Conservation (phyloP, 2,888 invertebrate species). For the Mamestra brassicae region DNA sequence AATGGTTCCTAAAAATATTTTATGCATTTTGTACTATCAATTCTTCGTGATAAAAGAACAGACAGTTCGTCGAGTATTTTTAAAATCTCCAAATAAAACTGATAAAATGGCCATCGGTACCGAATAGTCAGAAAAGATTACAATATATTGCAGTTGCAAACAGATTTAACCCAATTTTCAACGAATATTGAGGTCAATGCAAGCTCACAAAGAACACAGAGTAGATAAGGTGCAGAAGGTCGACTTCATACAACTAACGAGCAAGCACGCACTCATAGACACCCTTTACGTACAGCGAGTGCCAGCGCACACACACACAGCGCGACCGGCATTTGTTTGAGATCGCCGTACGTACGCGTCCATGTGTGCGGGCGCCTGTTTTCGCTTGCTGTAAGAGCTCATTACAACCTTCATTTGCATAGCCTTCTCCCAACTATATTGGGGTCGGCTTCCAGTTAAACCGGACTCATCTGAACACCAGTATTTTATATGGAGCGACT, state of each 20-base stretch:
- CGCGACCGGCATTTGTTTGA: neutral
- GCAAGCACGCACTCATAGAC: neutral
- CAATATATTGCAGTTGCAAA: conserved; percentile 12
- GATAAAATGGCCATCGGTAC: neutral
- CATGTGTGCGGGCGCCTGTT: neutral
- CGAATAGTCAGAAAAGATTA: neutral
- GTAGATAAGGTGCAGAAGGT: conserved; percentile 15
- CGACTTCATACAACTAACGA: neutral
- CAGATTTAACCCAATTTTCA: conserved; percentile 25
- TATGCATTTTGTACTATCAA: neutral
- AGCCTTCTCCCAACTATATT: neutral
- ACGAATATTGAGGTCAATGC: conserved; percentile 30
- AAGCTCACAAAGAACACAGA: conserved; percentile 2
- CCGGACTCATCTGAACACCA: too few species aligned
- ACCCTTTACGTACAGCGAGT: neutral
- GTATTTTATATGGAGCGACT: too few species aligned
- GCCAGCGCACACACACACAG: neutral
- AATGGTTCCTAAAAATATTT: neutral
- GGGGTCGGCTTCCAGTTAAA: too few species aligned
- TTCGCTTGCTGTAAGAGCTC: neutral
- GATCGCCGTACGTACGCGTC: too few species aligned
- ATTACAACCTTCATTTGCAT: neutral
- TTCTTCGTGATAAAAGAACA: neutral
- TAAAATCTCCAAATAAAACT: neutral
- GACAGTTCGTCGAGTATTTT: neutral